Conservation (phyloP, 2,797 vertebrate genomes). For the Falco berigora region DNA sequence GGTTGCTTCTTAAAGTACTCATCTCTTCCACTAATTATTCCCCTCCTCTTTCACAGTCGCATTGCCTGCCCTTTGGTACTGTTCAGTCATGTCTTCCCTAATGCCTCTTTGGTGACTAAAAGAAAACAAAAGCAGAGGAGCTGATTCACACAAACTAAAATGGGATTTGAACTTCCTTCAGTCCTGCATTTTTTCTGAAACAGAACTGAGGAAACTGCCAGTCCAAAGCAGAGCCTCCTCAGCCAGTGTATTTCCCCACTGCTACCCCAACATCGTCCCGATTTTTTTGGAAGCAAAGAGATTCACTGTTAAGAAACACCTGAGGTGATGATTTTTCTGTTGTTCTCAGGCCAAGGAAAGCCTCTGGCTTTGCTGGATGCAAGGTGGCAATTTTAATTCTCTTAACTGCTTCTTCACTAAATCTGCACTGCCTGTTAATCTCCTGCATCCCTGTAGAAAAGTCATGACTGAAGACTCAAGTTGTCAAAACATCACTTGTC, state of each 20-base stretch:
- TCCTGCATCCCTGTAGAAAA: not conserved
- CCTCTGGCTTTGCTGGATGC: not conserved
- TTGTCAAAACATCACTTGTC: conserved; percentile 53
- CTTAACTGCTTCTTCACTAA: not conserved
- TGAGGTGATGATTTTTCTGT: not conserved
- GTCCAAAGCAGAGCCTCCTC: not conserved
- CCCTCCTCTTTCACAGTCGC: not conserved
- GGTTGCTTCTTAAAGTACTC: not conserved
- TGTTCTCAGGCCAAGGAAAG: not conserved
- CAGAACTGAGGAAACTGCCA: not conserved
- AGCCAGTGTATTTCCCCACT: not conserved
- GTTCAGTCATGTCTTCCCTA: not conserved
- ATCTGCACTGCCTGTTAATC: not conserved
- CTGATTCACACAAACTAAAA: not conserved
- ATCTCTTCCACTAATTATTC: not conserved
- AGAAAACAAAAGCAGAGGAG: not conserved
- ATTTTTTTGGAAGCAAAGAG: not conserved
- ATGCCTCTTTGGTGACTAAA: not conserved
- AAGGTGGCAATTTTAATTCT: conserved; percentile 14
- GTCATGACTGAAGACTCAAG: conserved; percentile 32
- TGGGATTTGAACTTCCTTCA: not conserved
- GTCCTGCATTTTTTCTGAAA: not conserved
- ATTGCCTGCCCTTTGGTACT: not conserved
- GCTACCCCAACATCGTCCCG: rapidly evolving
- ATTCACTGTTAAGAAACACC: not conserved